phyloP scores from a whole-genome alignment of 2,888 invertebrate species.

The Trissolcus brochymenae region DNA sequence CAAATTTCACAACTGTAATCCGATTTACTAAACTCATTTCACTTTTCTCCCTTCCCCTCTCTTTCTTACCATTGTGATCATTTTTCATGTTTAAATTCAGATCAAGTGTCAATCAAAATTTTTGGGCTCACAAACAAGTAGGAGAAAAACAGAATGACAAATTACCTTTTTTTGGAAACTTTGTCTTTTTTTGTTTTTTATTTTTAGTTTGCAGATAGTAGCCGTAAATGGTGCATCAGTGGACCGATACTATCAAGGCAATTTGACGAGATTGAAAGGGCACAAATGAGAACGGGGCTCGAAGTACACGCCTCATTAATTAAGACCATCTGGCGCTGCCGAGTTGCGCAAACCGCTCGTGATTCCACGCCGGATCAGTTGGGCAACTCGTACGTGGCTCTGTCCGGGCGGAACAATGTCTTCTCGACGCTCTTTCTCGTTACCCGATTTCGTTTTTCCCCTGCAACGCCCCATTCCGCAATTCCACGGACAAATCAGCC shows the following conservation, averaged over 20 bases:
- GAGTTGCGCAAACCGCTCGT: constrained; percentile 54
- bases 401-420: constrained; percentile 53
- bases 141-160: no score
- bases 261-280: constrained; percentile 48
- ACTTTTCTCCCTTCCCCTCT: neutral
- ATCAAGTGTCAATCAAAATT: constrained; percentile 3
- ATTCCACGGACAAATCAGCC: constrained; percentile 45
- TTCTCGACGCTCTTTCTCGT: constrained; percentile 40
- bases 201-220: constrained; percentile 22
- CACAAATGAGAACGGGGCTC: constrained; percentile 51
- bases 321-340: constrained; percentile 54
- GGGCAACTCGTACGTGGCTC: constrained; percentile 47
- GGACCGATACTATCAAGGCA: constrained; percentile 34
- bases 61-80: constrained; percentile 1
- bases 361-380: constrained; percentile 46
- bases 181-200: neutral
- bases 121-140: no score
- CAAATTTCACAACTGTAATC: constrained; percentile 33
- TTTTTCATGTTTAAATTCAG: neutral
- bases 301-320: constrained; percentile 57
- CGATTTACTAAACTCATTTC: constrained; percentile 16
- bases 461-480: constrained; percentile 19
- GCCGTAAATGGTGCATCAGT: constrained; percentile 16
- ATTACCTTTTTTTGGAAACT: no score
- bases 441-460: constrained; percentile 32